phyloP scores from a whole-genome alignment of 2,888 invertebrate species.

The Opisthograptis luteolata region DNA sequence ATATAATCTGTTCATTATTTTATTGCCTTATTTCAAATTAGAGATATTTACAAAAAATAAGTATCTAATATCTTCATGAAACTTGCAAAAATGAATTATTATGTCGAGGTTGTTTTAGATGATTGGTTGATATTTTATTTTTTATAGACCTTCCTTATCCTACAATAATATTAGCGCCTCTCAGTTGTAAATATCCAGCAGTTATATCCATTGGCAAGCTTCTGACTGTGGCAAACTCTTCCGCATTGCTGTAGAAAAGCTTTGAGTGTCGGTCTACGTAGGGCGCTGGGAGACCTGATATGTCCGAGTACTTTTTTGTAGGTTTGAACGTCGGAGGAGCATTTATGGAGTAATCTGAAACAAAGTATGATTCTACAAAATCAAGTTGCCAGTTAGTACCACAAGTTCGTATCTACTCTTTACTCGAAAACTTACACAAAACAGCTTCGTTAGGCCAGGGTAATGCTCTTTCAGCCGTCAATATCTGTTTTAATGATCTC shows the following conservation, averaged over 20 bases:
- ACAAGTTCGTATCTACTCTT: not conserved
- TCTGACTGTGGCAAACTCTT: conserved; percentile 94
- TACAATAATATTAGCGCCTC: conserved; percentile 92
- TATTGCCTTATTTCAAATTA: too few relatives aligned
- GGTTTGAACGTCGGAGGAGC: conserved; percentile 96
- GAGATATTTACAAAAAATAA: too few relatives aligned
- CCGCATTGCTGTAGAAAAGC: conserved; percentile 92
- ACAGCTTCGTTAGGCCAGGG: conserved; percentile 91
- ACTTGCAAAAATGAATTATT: too few relatives aligned
- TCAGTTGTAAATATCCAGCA: conserved; percentile 93
- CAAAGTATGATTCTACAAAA: too few relatives aligned
- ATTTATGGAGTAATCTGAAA: conserved; percentile 92
- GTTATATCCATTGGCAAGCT: conserved; percentile 96
- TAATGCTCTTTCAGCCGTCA: conserved; percentile 90
- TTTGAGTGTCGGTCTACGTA: conserved; percentile 97
- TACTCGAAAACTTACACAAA: conserved; percentile 85
- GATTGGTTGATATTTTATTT: too few relatives aligned
- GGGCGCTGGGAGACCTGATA: conserved; percentile 93
- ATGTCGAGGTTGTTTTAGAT: too few relatives aligned
- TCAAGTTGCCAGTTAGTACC: too few relatives aligned
- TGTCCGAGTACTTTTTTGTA: conserved; percentile 96
- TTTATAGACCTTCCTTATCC: conserved; percentile 65
- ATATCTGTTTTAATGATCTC: conserved; percentile 95
- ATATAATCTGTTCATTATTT: too few relatives aligned
- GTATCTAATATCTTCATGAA: too few relatives aligned